Evolutionary conservation across 2,113 vertebrate species (phyloP), one percentile per base, ranked within the genome.

Genomic region (Anthoscopus minutus): DNA sequence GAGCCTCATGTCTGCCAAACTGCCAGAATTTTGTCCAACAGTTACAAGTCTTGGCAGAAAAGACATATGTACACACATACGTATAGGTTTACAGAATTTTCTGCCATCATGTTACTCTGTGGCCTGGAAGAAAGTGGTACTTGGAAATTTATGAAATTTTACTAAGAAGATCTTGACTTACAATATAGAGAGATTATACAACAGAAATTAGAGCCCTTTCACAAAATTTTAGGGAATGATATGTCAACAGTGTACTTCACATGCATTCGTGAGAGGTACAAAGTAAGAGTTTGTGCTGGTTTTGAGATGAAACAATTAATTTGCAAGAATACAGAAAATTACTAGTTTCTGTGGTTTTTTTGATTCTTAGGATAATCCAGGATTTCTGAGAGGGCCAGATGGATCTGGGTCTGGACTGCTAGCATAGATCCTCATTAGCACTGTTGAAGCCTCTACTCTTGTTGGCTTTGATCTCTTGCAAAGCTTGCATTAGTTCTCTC

Each of bases 1-100:
- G 84, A 93, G 42, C 24, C 69, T 51, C 22, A 10, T 23, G 19
- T 35, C 72, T 96, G 92, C 92, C 95, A 93, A 94, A 81, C 92
- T 83, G 87, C 38, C 79, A 92, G 92, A 89, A 62, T 69, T 91
- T 96, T 14, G 2, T 92, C 86, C 82, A 91, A 85, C 27, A 87
- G 61, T 57, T 84, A 64, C 27, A 87, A 79, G 64, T 23, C 45
- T 93, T 92, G 93, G 78, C 90, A 89, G 45, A 65, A 57, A 60
- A 78, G 28, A 7, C 17, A 7, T 4, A 7, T 42, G 37, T 13
- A 57, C 19, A 60, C 20, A 70, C 8, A 81, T 7, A 30, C 16
- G n/a, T 2, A 79, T 42, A 70, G 33, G 42, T 86, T 95, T 93
- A 83, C 82, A 80, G 95, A 76, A 85, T 35, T 47, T 85, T 90